phyloP scores from a whole-genome alignment of 2,888 invertebrate species.

The Acanthosoma haemorrhoidale region DNA sequence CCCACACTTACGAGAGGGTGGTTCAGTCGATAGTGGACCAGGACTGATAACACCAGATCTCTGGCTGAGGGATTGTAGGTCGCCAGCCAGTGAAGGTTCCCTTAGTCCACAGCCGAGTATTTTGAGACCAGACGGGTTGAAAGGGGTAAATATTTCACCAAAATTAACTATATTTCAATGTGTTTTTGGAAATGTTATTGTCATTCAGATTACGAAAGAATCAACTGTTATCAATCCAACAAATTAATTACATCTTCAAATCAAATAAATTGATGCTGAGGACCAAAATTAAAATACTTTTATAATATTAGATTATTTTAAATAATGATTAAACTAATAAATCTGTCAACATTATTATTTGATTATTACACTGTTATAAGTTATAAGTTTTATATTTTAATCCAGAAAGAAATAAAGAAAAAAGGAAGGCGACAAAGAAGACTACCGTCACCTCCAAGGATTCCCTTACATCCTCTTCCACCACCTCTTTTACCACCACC shows the following conservation, averaged over 20 bases:
- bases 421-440: neutral
- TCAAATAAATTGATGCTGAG: too few relatives aligned
- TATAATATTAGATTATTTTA: too few relatives aligned
- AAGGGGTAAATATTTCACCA: neutral
- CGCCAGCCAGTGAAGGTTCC: constrained; percentile 23
- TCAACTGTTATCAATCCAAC: too few relatives aligned
- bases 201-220: too few relatives aligned
- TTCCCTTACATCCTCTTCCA: constrained; percentile 41
- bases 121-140: constrained; percentile 41
- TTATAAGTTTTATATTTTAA: neutral
- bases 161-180: neutral
- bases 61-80: constrained; percentile 75
- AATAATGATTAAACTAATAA: too few relatives aligned
- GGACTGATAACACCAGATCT: constrained; percentile 78
- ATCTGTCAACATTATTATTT: too few relatives aligned
- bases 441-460: constrained; percentile 28
- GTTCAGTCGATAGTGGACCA: constrained; percentile 37
- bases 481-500: constrained; percentile 49
- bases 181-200: neutral
- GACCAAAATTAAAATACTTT: too few relatives aligned
- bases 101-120: constrained; percentile 39
- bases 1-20: constrained; percentile 58
- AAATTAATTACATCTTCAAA: too few relatives aligned
- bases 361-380: too few relatives aligned
- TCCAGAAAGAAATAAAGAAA: constrained; percentile 10